Conservation (phyloP, 1,140 invertebrate genomes). For the Pseudomyrmex pallidus region DNA sequence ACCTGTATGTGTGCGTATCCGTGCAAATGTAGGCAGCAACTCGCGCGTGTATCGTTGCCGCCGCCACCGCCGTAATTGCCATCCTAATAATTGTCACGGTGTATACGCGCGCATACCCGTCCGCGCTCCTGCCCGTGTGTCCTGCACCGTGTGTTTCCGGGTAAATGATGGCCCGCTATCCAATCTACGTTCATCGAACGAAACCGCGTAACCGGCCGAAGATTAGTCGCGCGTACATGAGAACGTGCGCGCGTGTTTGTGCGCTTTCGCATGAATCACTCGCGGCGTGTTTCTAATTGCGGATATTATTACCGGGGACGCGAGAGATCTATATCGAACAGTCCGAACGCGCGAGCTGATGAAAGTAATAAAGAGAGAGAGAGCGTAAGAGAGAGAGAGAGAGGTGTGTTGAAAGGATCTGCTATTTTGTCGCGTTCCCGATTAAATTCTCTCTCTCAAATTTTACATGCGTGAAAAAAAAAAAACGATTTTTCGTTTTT, state of each 20-base stretch:
- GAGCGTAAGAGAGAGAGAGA: neutral
- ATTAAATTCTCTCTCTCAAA: neutral
- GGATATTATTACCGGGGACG: conserved; percentile 47
- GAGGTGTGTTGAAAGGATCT: neutral
- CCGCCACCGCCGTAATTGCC: conserved; percentile 65
- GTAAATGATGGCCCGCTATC: conserved; percentile 74
- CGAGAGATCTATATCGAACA: conserved; percentile 22
- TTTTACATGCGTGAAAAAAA: neutral
- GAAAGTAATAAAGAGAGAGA: neutral
- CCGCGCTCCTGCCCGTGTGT: conserved; percentile 12
- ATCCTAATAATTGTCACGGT: conserved; percentile 79
- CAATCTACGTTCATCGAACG: conserved; percentile 73
- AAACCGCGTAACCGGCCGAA: conserved; percentile 69
- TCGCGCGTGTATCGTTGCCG: conserved; percentile 9
- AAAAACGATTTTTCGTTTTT: neutral
- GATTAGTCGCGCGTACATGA: conserved; percentile 50
- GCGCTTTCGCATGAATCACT: conserved; percentile 58
- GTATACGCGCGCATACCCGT: conserved; percentile 50
- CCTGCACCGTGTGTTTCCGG: conserved; percentile 58
- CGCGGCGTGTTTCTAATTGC: conserved; percentile 56
- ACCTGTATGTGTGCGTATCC: too few species aligned
- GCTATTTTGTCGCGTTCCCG: neutral
- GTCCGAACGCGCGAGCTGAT: neutral
- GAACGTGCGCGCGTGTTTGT: conserved; percentile 24
- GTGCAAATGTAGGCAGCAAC: neutral